A percentile compares a stretch with the other conserved stretches of the same genome.
Evolutionary conservation across 2,888 invertebrate genomes (phyloP).

Genomic region (Drosophila kokeensis): DNA sequence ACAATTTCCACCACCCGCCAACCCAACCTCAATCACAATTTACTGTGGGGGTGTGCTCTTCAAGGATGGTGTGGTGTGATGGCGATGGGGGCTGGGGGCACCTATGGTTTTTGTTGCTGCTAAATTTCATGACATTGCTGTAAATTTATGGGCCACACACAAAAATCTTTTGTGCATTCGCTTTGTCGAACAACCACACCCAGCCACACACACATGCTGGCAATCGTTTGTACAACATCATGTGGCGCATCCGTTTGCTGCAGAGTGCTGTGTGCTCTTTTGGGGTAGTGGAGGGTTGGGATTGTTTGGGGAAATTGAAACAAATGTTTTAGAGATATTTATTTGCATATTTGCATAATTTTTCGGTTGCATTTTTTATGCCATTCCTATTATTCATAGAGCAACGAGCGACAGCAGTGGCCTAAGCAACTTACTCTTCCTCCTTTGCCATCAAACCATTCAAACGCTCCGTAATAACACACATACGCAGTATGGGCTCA

Average conservation of each 20-base stretch:
- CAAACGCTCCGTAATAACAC: not conserved
- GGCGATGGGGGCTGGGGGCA: not conserved
- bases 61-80: not conserved
- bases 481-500: constrained; percentile 11
- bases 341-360: constrained; percentile 77
- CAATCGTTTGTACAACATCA: constrained; percentile 67
- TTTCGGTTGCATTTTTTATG: constrained; percentile 61
- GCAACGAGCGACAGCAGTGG: constrained; percentile 33
- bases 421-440: not conserved
- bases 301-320: constrained; percentile 61
- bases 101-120: constrained; percentile 13
- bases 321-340: constrained; percentile 78
- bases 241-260: constrained; percentile 51
- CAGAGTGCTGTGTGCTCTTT: not conserved
- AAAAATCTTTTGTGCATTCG: constrained; percentile 67
- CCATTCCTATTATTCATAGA: constrained; percentile 58
- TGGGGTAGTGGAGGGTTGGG: not conserved
- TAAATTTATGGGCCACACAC: constrained; percentile 69
- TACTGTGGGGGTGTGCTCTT: not conserved
- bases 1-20: constrained; percentile 9
- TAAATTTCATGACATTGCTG: constrained; percentile 71
- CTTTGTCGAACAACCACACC: constrained; percentile 29
- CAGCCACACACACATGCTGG: constrained; percentile 14
- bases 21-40: constrained; percentile 23
- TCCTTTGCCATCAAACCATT: not conserved